Base-by-base conservation (phyloP, 2,888 invertebrate species). In the Apoda limacodes region DNA sequence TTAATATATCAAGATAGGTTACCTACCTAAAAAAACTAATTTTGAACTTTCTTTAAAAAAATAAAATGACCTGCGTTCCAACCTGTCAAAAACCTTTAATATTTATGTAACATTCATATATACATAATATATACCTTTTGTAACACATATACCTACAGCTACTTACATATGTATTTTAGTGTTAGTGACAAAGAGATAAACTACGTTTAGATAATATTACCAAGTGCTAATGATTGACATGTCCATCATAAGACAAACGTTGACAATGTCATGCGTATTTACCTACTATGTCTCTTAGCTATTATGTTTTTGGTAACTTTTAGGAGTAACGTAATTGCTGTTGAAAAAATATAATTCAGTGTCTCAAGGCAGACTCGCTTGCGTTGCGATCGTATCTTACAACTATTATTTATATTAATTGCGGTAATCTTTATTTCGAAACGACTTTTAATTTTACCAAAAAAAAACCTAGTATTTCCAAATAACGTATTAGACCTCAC, bases 321-420 rank as follows among this genome's bases (percentile, higher is more conserved):
- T 60, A 53, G 52, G 45, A 47, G 52, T 64, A 60, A 44, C 50
- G 50, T 55, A 60, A 60, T 68, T 70, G 58, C 63, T 63, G 69
- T 66, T 60, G 65, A 71, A 75, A 70, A 70, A 69, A 64, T 50
- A 55, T 62, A 61, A 67, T 70, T 62, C 60, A 52, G 50, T 55
- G 58, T 57, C 66, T 64, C 72, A 70, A 72, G 68, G 63, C 63
- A 64, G 55, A 52, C 49, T 48, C 54, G 48, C 43, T 52, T 52
- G 48, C 36, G 43, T 42, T 46, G 48, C 59, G 67, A 75, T 72
- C 55, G 58, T 71, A 71, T 75, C 69, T 57, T 65, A 17, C 64
- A 67, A 69, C 62, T 59, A 54, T 56, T 54, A 66, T 65, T 65
- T 60, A 63, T 57, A 61, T 63, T 67, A 70, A 72, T 67, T 64